A percentile compares a stretch with the other conserved stretches of the same genome.
These are phyloP conservation scores for Drosophila lutescens DNA, from an alignment of 2,888 invertebrate genomes.

Conservation along the genomic window DNA sequence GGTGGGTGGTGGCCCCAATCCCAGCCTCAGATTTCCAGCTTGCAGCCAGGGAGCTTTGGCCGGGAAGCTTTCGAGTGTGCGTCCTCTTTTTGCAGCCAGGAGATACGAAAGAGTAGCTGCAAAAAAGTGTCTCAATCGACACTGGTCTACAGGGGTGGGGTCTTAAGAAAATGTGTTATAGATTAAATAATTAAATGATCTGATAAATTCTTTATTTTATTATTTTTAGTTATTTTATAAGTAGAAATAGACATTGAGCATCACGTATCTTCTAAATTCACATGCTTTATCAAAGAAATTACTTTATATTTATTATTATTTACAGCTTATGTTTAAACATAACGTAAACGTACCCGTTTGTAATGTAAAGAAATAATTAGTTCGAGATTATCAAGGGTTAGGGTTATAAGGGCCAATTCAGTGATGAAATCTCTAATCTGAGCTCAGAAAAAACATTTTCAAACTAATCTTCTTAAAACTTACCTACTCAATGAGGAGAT, in stretches of 20 bases:
- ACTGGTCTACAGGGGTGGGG: constrained; percentile 3
- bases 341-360: no score
- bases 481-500: no score
- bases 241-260: no score
- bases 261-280: no score
- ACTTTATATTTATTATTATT: no score
- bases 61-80: constrained; percentile 28
- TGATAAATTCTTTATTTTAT: no score
- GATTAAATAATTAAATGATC: no score
- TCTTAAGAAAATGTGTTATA: background rate
- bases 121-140: constrained; percentile 15
- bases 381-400: background rate
- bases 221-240: no score
- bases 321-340: no score
- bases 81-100: constrained; percentile 27
- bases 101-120: constrained; percentile 9
- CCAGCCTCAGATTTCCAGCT: constrained; percentile 1
- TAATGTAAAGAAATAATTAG: no score
- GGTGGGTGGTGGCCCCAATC: background rate
- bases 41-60: constrained; percentile 19
- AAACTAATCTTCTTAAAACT: no score
- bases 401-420: background rate
- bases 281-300: no score
- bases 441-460: background rate
- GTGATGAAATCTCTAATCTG: background rate